Evolutionary conservation across 2,888 invertebrate species (phyloP).

Genomic region (Cataglyphis rosenhaueri): DNA sequence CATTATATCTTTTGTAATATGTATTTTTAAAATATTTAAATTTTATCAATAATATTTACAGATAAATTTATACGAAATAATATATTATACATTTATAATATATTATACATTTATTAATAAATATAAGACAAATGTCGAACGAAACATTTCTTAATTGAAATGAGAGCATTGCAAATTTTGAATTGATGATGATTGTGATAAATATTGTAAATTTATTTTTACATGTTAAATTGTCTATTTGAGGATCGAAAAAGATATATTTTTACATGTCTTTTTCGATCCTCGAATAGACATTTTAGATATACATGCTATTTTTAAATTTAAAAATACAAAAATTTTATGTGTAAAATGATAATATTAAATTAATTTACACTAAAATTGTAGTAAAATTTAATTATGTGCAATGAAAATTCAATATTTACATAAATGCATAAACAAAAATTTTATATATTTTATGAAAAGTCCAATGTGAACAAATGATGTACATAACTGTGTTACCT

Average conservation of each 20-base stretch:
- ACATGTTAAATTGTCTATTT: background rate
- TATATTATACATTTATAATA: background rate
- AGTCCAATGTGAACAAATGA: background rate
- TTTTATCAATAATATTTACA: background rate
- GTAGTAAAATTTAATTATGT: background rate
- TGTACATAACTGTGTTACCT: background rate
- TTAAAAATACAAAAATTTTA: background rate
- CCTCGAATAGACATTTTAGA: background rate
- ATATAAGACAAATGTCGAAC: background rate
- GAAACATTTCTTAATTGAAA: background rate
- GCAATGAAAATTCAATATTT: background rate
- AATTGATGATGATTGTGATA: background rate
- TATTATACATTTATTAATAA: slow-evolving; percentile 12
- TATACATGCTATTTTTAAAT: background rate
- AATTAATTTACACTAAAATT: background rate
- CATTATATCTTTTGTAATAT: slow-evolving; percentile 14
- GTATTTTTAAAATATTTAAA: background rate
- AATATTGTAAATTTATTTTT: background rate
- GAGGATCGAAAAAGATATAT: no score
- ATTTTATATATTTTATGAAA: background rate
- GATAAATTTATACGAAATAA: background rate
- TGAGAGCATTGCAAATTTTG: background rate
- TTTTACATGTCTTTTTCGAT: background rate
- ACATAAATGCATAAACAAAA: no score
- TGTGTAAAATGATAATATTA: background rate